Percentiles rank a stretch among this genome's conserved stretches.
These are phyloP conservation scores for Pseudoips prasinana DNA, from an alignment of 2,888 invertebrate species.

Conservation along the genomic window DNA sequence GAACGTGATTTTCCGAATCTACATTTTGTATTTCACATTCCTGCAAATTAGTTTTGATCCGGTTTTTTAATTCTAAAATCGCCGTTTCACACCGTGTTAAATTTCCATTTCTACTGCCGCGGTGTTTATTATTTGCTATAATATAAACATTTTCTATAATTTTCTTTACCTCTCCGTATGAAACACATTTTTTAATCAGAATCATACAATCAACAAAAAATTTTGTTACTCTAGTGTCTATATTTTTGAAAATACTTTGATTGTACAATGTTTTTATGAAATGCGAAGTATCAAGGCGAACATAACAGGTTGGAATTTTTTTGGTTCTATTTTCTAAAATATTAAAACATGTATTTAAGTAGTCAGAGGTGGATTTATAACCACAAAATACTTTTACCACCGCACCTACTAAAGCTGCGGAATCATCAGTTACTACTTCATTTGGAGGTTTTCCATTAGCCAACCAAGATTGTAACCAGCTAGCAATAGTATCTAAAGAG, in stretches of 20 bases:
- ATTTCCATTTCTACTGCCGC: slow-evolving; percentile 10
- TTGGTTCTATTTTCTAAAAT: slow-evolving; percentile 8
- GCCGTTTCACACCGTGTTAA: slow-evolving; percentile 13
- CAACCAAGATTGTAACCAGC: slow-evolving; percentile 10
- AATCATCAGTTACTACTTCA: slow-evolving; percentile 10
- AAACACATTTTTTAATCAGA: slow-evolving; percentile 7
- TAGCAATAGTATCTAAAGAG: slow-evolving; percentile 8
- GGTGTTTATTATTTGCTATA: slow-evolving; percentile 9
- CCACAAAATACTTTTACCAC: slow-evolving; percentile 9
- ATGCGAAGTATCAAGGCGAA: slow-evolving; percentile 11
- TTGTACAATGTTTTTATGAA: slow-evolving; percentile 11
- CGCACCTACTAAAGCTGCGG: slow-evolving; percentile 9
- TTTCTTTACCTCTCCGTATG: slow-evolving; percentile 6
- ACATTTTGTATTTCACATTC: slow-evolving; percentile 16
- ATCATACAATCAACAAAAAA: slow-evolving; percentile 11
- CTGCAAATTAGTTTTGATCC: slow-evolving; percentile 14
- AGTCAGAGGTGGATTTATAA: slow-evolving; percentile 7
- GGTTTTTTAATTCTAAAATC: slow-evolving; percentile 14
- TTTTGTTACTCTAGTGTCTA: slow-evolving; percentile 6
- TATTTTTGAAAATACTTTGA: slow-evolving; percentile 7
- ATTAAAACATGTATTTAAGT: slow-evolving; percentile 6
- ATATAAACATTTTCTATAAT: slow-evolving; percentile 6
- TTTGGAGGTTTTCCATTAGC: slow-evolving; percentile 9
- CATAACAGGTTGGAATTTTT: slow-evolving; percentile 6
- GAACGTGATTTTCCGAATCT: slow-evolving; percentile 15